Conservation (phyloP, 2,113 vertebrate genomes). For the Nannospalax galili region DNA sequence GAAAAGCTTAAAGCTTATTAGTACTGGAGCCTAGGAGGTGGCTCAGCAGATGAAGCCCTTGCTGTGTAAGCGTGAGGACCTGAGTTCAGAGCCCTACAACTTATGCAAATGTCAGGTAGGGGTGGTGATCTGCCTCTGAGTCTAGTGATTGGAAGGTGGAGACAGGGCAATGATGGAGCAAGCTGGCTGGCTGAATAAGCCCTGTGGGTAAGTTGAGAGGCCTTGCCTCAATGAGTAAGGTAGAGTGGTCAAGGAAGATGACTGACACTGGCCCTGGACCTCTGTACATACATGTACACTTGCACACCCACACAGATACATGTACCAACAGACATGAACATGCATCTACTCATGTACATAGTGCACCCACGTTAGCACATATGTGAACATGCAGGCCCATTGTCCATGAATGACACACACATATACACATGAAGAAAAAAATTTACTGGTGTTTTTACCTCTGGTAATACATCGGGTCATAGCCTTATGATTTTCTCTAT, state of each 20-base stretch:
- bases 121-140: background rate
- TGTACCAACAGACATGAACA: background rate
- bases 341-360: background rate
- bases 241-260: background rate
- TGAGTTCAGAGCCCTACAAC: background rate
- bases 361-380: no score
- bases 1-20: background rate
- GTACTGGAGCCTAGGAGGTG: no score
- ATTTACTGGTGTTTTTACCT: background rate
- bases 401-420: no score
- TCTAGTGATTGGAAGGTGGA: background rate
- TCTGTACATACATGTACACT: background rate
- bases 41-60: background rate
- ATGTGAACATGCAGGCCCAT: no score
- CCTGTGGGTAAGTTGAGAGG: background rate
- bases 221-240: background rate
- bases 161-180: background rate
- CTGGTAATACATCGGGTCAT: background rate
- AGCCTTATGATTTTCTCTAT: background rate
- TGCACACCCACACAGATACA: background rate
- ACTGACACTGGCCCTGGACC: background rate
- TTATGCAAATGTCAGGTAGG: background rate
- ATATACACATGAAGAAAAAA: background rate
- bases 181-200: background rate
- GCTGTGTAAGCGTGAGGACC: no score